These are phyloP conservation scores for Haemorhous mexicanus DNA, from an alignment of 2,113 vertebrate genomes.

Conservation along the genomic window DNA sequence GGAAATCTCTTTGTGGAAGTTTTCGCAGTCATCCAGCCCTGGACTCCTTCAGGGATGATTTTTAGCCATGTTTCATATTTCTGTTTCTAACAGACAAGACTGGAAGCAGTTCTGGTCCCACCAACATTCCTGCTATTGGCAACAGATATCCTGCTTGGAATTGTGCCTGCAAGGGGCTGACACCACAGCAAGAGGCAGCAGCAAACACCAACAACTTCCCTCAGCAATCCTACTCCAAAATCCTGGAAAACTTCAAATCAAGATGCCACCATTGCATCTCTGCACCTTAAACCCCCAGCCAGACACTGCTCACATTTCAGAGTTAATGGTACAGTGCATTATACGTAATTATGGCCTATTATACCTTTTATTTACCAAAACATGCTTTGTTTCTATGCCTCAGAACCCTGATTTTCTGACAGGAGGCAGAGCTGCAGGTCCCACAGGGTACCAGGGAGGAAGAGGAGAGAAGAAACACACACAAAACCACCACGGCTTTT, in stretches of 20 bases:
- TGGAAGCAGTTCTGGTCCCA: neutral
- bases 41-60: neutral
- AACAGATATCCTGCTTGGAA: neutral
- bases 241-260: neutral
- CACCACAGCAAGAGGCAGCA: neutral
- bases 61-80: neutral
- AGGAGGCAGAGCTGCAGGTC: neutral
- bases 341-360: neutral
- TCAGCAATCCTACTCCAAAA: neutral
- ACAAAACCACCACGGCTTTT: slow-evolving; percentile 26
- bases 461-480: neutral
- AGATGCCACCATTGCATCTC: neutral
- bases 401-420: neutral
- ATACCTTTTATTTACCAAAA: neutral
- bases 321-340: neutral
- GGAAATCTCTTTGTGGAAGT: neutral
- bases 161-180: neutral
- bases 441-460: neutral
- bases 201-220: neutral
- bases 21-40: neutral
- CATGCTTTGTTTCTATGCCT: neutral
- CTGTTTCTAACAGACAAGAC: neutral
- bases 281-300: neutral
- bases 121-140: neutral
- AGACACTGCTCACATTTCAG: neutral